These are phyloP conservation scores for Amphiprion clarkii DNA, from an alignment of 2,797 vertebrate species.

Conservation along the genomic window DNA sequence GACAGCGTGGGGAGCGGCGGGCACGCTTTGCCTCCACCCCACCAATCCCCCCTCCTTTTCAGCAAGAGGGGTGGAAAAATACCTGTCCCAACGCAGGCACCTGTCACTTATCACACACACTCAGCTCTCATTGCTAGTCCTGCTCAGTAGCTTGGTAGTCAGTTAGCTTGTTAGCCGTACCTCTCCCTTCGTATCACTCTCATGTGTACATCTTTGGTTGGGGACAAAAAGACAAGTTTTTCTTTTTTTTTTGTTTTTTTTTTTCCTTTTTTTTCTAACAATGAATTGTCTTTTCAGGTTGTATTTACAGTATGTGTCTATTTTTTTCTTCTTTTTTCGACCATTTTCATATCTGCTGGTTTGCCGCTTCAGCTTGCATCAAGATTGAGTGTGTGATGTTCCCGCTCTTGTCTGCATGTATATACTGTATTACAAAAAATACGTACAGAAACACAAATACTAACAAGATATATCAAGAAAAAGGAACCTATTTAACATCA, in stretches of 20 bases:
- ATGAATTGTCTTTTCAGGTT: slow-evolving; percentile 49
- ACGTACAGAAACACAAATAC: slow-evolving; percentile 73
- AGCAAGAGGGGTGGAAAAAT: slow-evolving; percentile 58
- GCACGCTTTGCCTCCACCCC: slow-evolving; percentile 65
- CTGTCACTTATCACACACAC: slow-evolving; percentile 71
- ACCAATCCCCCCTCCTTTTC: slow-evolving; percentile 55
- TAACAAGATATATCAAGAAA: slow-evolving; percentile 73
- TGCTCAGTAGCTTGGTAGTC: slow-evolving; percentile 56
- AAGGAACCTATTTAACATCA: slow-evolving; percentile 76
- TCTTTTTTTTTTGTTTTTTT: slow-evolving; percentile 36
- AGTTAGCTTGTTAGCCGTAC: slow-evolving; percentile 59
- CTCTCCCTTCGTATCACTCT: slow-evolving; percentile 58
- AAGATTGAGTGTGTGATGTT: slow-evolving; percentile 72
- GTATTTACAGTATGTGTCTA: slow-evolving; percentile 12
- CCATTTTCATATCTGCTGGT: slow-evolving; percentile 71
- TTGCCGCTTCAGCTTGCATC: slow-evolving; percentile 67
- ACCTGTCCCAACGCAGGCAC: slow-evolving; percentile 75
- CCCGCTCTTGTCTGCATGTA: slow-evolving; percentile 76
- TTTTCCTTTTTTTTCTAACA: slow-evolving; percentile 31
- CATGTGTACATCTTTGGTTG: slow-evolving; percentile 48
- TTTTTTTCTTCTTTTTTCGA: slow-evolving; percentile 48
- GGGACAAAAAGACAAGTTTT: slow-evolving; percentile 34
- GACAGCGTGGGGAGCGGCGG: slow-evolving; percentile 70
- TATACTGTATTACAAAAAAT: slow-evolving; percentile 71
- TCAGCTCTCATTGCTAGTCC: slow-evolving; percentile 72